Conservation (phyloP, 2,113 vertebrate genomes). For the Leptosomus discolor region DNA sequence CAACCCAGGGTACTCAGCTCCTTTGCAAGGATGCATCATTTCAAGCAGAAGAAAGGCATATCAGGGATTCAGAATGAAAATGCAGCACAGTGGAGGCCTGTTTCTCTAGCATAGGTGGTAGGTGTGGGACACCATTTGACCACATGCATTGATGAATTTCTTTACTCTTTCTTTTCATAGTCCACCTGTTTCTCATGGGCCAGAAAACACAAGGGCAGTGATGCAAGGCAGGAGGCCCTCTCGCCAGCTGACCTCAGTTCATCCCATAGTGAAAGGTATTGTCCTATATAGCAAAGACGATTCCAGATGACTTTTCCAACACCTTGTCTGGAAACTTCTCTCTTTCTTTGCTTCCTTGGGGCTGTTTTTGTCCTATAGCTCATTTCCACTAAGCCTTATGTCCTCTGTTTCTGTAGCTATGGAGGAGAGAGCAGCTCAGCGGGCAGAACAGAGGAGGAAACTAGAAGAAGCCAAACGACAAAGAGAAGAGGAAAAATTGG, state of each 20-base stretch:
- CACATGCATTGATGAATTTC: not conserved
- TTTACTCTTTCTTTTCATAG: slow-evolving; percentile 7
- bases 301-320: not conserved
- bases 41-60: not conserved
- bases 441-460: slow-evolving; percentile 81
- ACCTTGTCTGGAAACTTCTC: not conserved
- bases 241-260: slow-evolving; percentile 43
- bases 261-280: slow-evolving; percentile 86
- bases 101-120: not conserved
- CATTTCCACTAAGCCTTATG: not conserved
- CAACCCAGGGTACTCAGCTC: not conserved
- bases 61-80: not conserved
- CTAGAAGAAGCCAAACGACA: slow-evolving; percentile 82
- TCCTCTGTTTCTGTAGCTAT: slow-evolving; percentile 78
- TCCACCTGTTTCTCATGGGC: not conserved
- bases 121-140: not conserved
- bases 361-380: too few relatives aligned
- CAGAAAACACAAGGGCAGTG: not conserved
- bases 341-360: not conserved
- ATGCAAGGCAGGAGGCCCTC: slow-evolving; percentile 9
- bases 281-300: not conserved
- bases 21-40: not conserved
- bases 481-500: slow-evolving; percentile 85
- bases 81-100: not conserved
- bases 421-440: slow-evolving; percentile 85